A percentile compares a stretch with the other conserved stretches of the same genome.
Evolutionary conservation across 2,113 vertebrate species (phyloP).

Genomic region (Osmerus mordax): DNA sequence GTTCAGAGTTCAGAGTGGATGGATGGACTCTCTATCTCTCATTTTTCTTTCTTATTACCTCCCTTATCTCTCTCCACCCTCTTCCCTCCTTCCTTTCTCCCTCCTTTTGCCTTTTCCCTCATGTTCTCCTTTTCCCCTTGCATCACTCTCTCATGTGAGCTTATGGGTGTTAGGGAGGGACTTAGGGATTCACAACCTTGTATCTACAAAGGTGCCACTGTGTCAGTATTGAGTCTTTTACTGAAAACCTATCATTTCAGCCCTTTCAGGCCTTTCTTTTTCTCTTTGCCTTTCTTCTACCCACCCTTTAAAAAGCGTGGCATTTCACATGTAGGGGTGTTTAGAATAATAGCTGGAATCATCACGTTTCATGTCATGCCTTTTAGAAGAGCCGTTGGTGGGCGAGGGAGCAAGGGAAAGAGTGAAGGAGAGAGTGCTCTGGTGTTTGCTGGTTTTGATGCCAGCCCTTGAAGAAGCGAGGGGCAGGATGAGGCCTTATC

Average conservation of each 20-base stretch:
- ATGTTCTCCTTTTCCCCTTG: neutral
- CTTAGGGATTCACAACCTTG: too few relatives aligned
- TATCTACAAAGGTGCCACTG: too few relatives aligned
- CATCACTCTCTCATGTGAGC: too few relatives aligned
- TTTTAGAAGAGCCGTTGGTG: slow-evolving; percentile 37
- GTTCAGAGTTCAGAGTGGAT: neutral
- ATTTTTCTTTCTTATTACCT: neutral
- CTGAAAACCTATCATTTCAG: neutral
- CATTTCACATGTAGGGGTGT: slow-evolving; percentile 63
- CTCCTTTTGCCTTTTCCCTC: slow-evolving; percentile 6
- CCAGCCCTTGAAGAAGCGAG: slow-evolving; percentile 59
- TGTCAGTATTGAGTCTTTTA: too few relatives aligned
- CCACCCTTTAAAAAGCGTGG: slow-evolving; percentile 39
- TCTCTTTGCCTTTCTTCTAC: neutral
- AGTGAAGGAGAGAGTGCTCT: slow-evolving; percentile 27
- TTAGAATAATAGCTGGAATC: slow-evolving; percentile 64
- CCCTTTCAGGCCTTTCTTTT: neutral
- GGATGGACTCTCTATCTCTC: neutral
- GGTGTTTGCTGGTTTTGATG: slow-evolving; percentile 58
- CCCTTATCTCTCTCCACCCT: slow-evolving; percentile 10
- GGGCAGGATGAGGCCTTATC: slow-evolving; percentile 63
- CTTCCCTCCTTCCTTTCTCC: slow-evolving; percentile 16
- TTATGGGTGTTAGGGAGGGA: neutral
- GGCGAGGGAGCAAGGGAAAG: slow-evolving; percentile 9
- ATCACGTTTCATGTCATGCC: slow-evolving; percentile 60